Base-by-base conservation (phyloP, 2,113 vertebrate genomes). In the Perognathus longimembris region DNA sequence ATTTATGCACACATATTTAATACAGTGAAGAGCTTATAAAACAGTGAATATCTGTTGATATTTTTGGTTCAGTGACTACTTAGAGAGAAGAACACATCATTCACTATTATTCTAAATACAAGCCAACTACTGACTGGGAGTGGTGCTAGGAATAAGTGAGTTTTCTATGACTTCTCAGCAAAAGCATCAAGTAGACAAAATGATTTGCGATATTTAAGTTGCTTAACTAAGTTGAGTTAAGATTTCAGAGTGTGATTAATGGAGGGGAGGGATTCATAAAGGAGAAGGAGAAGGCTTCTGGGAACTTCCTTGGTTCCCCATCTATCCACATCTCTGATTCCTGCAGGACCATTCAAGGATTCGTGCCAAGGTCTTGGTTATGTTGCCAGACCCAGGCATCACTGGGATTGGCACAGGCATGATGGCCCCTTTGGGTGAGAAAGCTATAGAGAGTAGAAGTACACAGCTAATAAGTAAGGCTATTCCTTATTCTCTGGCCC, bases 401-500 rank as follows among this genome's bases (percentile, higher is more conserved):
- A 0, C 5, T 32, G 61, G 91, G 40, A 30, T 87, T 34, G 32
- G 63, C 93, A 87, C 81, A 94, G 57, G 91, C 1, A 0, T 22
- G 4, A 1, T 0, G 70, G 1, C 30, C 24, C 30, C 0, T 77
- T 91, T 10, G 91, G 38, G 75, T 91, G 42, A 73, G 0, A 32
- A 93, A 94, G 20, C 88, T 93, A 15, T 63, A 79, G 20, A 77
- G 34, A 36, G 28, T 8, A 86, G 70, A 89, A 34, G 7, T 34
- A 26, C 2, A 38, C 3, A 64, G 57, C 79, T 54, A 32, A 7
- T n/a, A 54, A 71, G 20, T 32, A 30, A 74, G 32, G 59, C 11
- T n/a, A 30, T 54, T 81, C 36, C n/a, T 71, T 18, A 71, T 26
- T 10, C 32, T 21, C 10, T 32, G 36, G 14, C 15, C 10, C 21